A percentile compares a stretch with the other conserved stretches of the same genome.
Evolutionary conservation across 2,113 vertebrate species (phyloP).

Genomic region (Mesocricetus auratus): DNA sequence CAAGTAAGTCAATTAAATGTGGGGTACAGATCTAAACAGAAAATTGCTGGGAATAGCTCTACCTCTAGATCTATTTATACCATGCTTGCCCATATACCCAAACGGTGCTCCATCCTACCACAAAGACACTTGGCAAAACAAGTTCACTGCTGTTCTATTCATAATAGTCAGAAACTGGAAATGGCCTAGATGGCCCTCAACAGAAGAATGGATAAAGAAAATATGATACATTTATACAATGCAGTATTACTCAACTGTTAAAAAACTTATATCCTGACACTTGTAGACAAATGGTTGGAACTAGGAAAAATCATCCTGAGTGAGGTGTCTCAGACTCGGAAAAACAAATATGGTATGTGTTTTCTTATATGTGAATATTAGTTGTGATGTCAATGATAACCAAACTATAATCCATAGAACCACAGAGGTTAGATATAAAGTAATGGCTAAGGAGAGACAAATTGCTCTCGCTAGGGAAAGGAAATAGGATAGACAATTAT

Average conservation of each 20-base stretch:
- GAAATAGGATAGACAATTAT: not conserved
- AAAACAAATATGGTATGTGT: not conserved
- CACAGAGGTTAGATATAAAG: not conserved
- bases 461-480: not conserved
- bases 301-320: not conserved
- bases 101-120: not conserved
- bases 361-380: not conserved
- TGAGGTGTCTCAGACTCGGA: not conserved
- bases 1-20: not conserved
- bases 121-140: not conserved
- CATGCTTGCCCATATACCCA: not conserved
- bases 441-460: not conserved
- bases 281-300: not conserved
- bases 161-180: not conserved
- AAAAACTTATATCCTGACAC: not conserved
- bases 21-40: not conserved
- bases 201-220: not conserved
- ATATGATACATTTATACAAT: not conserved
- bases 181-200: not conserved
- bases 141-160: not conserved
- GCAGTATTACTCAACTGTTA: not conserved
- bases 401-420: not conserved
- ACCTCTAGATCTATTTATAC: not conserved
- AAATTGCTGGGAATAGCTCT: not conserved
- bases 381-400: not conserved